These are phyloP conservation scores for Unio pictorum DNA, from an alignment of 2,888 invertebrate species.

Conservation along the genomic window DNA sequence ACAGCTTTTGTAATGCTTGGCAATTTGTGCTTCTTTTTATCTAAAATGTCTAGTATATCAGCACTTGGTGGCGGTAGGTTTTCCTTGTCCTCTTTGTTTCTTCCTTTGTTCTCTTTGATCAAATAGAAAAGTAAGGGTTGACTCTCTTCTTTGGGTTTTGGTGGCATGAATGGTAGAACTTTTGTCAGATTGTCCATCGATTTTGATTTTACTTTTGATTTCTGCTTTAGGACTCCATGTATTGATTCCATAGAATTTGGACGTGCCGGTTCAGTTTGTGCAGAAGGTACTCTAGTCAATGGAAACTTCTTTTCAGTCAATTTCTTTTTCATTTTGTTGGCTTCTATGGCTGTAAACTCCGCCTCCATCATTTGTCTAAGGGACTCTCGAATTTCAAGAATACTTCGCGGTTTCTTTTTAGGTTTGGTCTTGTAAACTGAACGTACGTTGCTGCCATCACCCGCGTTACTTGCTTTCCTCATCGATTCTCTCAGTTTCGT, in stretches of 20 bases:
- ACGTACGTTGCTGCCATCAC: slow-evolving; percentile 24
- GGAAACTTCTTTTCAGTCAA: slow-evolving; percentile 1
- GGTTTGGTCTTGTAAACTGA: slow-evolving; percentile 23
- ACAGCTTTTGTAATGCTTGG: slow-evolving; percentile 5
- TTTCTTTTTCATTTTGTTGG: slow-evolving; percentile 30
- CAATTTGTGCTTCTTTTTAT: neutral
- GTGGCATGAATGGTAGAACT: neutral
- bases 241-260: neutral
- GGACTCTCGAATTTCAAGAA: slow-evolving; percentile 53
- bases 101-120: slow-evolving; percentile 1
- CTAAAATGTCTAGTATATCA: neutral
- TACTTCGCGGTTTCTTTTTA: slow-evolving; percentile 51
- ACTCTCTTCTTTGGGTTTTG: no score
- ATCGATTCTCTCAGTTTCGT: slow-evolving; percentile 48
- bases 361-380: slow-evolving; percentile 57
- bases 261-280: neutral
- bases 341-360: slow-evolving; percentile 43
- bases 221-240: no score
- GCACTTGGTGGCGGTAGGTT: neutral
- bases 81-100: neutral
- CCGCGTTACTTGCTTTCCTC: slow-evolving; percentile 16
- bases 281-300: neutral
- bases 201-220: no score
- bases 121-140: no score
- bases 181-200: neutral